Percentiles rank a stretch among this genome's conserved stretches.
Evolutionary conservation across 2,888 invertebrate species (phyloP).

Genomic region (Noctua pronuba): DNA sequence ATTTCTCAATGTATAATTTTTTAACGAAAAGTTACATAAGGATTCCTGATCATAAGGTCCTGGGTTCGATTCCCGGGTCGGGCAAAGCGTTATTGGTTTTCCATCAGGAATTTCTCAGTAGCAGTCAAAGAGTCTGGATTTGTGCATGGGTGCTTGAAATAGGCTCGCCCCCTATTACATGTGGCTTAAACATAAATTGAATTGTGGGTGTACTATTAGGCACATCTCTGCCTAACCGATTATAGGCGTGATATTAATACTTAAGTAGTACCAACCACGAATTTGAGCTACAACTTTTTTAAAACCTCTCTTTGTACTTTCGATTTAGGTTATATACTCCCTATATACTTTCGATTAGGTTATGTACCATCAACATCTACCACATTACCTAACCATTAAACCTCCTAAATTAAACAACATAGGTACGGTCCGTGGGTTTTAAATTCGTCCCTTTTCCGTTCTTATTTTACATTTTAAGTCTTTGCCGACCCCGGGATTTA

Average conservation of each 20-base stretch:
- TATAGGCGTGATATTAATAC: too few species aligned
- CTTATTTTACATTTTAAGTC: conserved; percentile 87
- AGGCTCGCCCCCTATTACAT: too few species aligned
- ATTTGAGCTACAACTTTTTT: background rate
- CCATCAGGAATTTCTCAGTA: too few species aligned
- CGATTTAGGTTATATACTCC: conserved; percentile 1
- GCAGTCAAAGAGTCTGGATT: too few species aligned
- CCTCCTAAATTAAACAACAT: conserved; percentile 53
- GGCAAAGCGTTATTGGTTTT: too few species aligned
- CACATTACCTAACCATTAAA: conserved; percentile 24
- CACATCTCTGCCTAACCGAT: too few species aligned
- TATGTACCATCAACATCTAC: background rate
- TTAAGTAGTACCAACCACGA: background rate
- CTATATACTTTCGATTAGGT: background rate
- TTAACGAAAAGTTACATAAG: too few species aligned
- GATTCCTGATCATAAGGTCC: too few species aligned
- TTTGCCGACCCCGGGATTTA: conserved; percentile 85
- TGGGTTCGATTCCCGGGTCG: too few species aligned
- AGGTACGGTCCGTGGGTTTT: conserved; percentile 62
- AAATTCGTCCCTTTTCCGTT: conserved; percentile 72
- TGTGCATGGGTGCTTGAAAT: too few species aligned
- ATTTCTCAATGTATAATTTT: background rate
- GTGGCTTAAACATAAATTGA: too few species aligned
- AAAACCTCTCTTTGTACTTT: background rate
- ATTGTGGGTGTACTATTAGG: too few species aligned